These are phyloP conservation scores for Bradypus variegatus DNA, from an alignment of 2,797 vertebrate species.

Conservation along the genomic window DNA sequence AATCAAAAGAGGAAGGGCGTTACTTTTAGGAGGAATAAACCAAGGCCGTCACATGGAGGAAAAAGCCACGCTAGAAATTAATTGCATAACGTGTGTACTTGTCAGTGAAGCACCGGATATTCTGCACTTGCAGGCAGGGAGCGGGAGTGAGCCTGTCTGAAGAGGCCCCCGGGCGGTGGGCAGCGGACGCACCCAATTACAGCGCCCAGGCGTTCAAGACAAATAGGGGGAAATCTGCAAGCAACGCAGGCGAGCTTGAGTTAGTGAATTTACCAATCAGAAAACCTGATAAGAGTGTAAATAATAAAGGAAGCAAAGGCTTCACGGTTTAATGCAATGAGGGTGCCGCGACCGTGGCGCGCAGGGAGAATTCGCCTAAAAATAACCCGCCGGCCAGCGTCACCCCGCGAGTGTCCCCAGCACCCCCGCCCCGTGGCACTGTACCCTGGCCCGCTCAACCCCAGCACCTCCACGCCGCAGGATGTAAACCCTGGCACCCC, in stretches of 20 bases:
- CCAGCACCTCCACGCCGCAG: neutral
- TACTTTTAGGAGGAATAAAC: neutral
- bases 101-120: too few relatives aligned
- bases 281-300: neutral
- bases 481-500: neutral
- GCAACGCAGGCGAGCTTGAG: neutral
- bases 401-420: too few relatives aligned
- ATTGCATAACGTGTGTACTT: neutral
- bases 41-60: too few relatives aligned
- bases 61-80: neutral
- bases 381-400: too few relatives aligned
- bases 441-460: too few relatives aligned
- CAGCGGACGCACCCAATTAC: too few relatives aligned
- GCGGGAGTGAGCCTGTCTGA: too few relatives aligned
- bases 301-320: neutral
- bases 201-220: neutral
- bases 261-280: neutral
- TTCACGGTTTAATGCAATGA: neutral
- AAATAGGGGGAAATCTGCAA: too few relatives aligned
- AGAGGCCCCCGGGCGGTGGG: too few relatives aligned
- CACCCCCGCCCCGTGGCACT: too few relatives aligned
- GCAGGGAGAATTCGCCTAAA: too few relatives aligned
- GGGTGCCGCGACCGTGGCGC: rapidly evolving
- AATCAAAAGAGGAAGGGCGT: neutral
- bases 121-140: neutral